Conservation (phyloP, 1,140 invertebrate genomes). For the Drosophila funebris region DNA sequence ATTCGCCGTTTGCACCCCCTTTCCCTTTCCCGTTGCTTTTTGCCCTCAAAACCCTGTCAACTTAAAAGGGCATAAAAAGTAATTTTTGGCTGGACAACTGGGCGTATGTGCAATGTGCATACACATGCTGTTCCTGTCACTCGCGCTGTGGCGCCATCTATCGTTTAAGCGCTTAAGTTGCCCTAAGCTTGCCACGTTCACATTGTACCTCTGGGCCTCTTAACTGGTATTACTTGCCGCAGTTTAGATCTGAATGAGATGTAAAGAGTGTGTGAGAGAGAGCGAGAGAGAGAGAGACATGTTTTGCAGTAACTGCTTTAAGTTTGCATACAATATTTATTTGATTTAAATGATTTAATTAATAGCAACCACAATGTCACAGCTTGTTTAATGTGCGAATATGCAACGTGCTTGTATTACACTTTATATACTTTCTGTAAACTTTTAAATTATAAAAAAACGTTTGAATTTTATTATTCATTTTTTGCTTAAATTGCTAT, state of each 20-base stretch:
- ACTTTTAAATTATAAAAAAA: no score
- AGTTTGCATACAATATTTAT: slow-evolving; percentile 5
- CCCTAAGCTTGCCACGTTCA: slow-evolving; percentile 3
- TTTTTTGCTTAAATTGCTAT: neutral
- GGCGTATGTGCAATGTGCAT: slow-evolving; percentile 67
- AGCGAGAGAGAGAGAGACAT: neutral
- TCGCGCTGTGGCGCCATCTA: slow-evolving; percentile 28
- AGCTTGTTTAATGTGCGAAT: neutral
- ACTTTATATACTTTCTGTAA: neutral
- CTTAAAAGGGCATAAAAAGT: slow-evolving; percentile 71
- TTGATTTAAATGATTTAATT: neutral
- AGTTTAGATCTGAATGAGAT: neutral
- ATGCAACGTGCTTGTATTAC: neutral
- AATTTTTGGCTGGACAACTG: slow-evolving; percentile 58
- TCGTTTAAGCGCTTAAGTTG: slow-evolving; percentile 29
- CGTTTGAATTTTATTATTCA: neutral
- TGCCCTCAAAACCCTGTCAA: slow-evolving; percentile 32
- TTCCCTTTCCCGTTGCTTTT: neutral
- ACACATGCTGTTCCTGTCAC: slow-evolving; percentile 11
- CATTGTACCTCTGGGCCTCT: slow-evolving; percentile 16
- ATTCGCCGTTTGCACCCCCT: neutral
- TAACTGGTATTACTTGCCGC: slow-evolving; percentile 22
- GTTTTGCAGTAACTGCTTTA: neutral
- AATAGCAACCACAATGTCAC: no score
- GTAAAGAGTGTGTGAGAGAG: neutral